phyloP scores from a whole-genome alignment of 2,113 vertebrate genomes.

The Hemicordylus capensis region DNA sequence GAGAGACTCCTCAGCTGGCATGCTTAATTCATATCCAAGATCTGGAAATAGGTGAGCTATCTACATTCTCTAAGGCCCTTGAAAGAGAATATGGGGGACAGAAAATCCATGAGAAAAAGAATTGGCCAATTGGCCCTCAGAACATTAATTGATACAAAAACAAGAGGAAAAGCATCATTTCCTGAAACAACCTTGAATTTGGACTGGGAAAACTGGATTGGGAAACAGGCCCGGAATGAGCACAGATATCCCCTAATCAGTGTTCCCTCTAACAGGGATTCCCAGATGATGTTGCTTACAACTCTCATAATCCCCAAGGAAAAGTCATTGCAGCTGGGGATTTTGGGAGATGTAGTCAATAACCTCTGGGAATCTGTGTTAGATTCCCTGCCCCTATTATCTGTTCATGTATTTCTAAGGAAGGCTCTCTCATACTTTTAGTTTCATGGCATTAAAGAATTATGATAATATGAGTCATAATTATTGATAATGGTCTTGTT shows the following conservation, averaged over 20 bases:
- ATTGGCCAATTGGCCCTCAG: neutral
- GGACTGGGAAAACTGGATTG: neutral
- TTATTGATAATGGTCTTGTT: neutral
- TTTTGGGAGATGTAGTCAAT: no score
- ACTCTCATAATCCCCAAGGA: no score
- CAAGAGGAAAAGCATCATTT: neutral
- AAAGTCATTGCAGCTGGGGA: no score
- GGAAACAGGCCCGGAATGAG: neutral
- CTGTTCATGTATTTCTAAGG: no score
- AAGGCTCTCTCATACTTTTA: neutral
- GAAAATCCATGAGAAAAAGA: neutral
- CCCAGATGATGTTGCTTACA: no score
- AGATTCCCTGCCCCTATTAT: no score
- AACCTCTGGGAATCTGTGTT: no score
- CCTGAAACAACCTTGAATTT: neutral
- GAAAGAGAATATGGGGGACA: neutral
- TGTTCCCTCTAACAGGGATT: neutral
- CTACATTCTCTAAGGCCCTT: neutral
- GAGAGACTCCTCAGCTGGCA: neutral
- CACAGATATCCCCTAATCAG: neutral
- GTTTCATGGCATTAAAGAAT: accelerated
- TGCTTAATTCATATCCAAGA: neutral
- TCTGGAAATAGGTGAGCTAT: neutral
- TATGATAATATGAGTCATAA: neutral
- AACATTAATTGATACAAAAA: neutral